A percentile compares a stretch with the other conserved stretches of the same genome.
phyloP scores from a whole-genome alignment of 2,888 invertebrate species.

The Callyntrura sp. region DNA sequence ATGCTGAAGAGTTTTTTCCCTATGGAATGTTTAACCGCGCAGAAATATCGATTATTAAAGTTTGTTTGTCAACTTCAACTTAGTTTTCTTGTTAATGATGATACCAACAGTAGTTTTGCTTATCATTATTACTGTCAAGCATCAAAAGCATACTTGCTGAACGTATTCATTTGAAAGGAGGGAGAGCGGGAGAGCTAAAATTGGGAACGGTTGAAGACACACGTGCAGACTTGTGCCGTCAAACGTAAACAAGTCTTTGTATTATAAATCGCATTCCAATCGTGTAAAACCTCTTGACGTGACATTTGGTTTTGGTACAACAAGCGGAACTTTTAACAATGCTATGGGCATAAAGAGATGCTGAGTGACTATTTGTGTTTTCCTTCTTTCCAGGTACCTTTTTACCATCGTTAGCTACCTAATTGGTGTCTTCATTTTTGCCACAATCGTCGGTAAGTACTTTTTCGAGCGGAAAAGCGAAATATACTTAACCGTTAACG shows the following conservation, averaged over 20 bases:
- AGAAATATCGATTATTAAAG: conserved; percentile 8
- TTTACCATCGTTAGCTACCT: conserved; percentile 99
- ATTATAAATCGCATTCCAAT: not conserved
- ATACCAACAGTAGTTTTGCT: not conserved
- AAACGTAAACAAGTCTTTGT: no score
- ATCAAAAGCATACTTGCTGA: not conserved
- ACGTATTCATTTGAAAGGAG: not conserved
- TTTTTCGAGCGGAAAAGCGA: no score
- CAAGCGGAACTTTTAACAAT: not conserved
- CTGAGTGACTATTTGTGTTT: not conserved
- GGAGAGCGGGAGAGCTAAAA: not conserved
- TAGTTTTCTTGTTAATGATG: not conserved
- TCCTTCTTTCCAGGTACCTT: conserved; percentile 91
- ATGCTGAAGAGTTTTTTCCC: not conserved
- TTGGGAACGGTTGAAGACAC: no score
- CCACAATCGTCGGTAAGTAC: conserved; percentile 94
- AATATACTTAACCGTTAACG: not conserved
- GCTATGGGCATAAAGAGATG: not conserved
- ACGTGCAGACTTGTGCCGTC: no score
- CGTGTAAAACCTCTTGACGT: not conserved
- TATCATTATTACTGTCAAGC: not conserved
- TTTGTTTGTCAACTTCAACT: not conserved
- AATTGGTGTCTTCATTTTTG: conserved; percentile 99
- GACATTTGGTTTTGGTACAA: conserved; percentile 8
- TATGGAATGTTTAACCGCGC: not conserved